A percentile compares a stretch with the other conserved stretches of the same genome.
Evolutionary conservation across 92 coral and sea anemone species (phyloP).

Genomic region (Porites divaricata): DNA sequence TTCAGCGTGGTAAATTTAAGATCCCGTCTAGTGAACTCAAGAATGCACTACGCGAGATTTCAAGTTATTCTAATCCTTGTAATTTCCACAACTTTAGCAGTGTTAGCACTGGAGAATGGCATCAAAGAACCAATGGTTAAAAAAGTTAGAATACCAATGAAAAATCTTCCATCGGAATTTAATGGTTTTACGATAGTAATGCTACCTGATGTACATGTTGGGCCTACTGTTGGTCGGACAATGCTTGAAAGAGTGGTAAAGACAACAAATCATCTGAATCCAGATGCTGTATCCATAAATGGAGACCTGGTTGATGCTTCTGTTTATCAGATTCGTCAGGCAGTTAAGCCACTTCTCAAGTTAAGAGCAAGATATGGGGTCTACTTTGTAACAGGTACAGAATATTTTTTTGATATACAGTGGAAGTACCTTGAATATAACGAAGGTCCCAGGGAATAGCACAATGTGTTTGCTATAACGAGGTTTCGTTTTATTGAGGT

Average conservation of each 20-base stretch:
- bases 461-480: too few relatives aligned
- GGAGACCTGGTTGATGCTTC: conserved; percentile 88
- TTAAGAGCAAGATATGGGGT: conserved; percentile 82
- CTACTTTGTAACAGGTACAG: conserved; percentile 79
- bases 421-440: too few relatives aligned
- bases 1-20: conserved; percentile 35
- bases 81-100: conserved; percentile 44
- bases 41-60: conserved; percentile 44
- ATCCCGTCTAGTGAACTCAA: conserved; percentile 28
- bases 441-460: too few relatives aligned
- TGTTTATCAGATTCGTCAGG: conserved; percentile 81
- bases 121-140: conserved; percentile 60
- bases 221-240: conserved; percentile 79
- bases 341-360: conserved; percentile 80
- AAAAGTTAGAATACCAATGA: conserved; percentile 61
- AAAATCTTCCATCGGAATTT: conserved; percentile 69
- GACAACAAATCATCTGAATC: conserved; percentile 65
- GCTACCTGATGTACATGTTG: conserved; percentile 84
- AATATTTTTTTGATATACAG: too few relatives aligned
- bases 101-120: conserved; percentile 62
- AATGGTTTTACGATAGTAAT: conserved; percentile 73
- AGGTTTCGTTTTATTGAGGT: too few relatives aligned
- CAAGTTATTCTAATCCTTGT: conserved; percentile 60
- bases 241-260: conserved; percentile 70
- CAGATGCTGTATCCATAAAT: conserved; percentile 79